Percentiles rank a stretch among this genome's conserved stretches.
phyloP scores from a whole-genome alignment of 2,113 vertebrate genomes.

The Pitta sordida region DNA sequence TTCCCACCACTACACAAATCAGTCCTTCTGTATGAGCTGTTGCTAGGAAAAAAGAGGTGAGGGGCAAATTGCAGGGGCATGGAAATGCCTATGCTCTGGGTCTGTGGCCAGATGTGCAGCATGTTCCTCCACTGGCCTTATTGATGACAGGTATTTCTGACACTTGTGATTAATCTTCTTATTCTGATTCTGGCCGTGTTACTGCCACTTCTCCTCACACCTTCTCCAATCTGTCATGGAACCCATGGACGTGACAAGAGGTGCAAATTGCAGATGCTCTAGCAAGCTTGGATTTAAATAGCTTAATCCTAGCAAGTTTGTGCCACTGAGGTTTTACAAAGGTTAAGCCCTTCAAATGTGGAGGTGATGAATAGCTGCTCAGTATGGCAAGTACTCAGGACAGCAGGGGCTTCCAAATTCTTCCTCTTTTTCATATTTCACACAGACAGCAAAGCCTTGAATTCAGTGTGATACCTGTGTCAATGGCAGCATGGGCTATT shows the following conservation, averaged over 20 bases:
- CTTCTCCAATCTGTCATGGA: background rate
- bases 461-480: background rate
- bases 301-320: background rate
- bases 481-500: background rate
- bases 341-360: background rate
- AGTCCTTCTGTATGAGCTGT: background rate
- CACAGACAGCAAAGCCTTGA: background rate
- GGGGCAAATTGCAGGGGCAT: background rate
- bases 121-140: background rate
- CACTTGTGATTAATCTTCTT: background rate
- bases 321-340: background rate
- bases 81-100: background rate
- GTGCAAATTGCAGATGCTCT: background rate
- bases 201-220: background rate
- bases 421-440: background rate
- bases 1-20: background rate
- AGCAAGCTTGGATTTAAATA: background rate
- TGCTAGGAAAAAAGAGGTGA: background rate
- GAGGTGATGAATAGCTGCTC: background rate
- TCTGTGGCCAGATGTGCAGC: fast-evolving
- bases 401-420: conserved; percentile 43
- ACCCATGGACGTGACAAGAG: background rate
- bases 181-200: background rate
- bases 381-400: background rate
- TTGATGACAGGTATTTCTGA: background rate